Evolutionary conservation across 1,140 invertebrate species (phyloP).

Genomic region (Drosophila auraria): DNA sequence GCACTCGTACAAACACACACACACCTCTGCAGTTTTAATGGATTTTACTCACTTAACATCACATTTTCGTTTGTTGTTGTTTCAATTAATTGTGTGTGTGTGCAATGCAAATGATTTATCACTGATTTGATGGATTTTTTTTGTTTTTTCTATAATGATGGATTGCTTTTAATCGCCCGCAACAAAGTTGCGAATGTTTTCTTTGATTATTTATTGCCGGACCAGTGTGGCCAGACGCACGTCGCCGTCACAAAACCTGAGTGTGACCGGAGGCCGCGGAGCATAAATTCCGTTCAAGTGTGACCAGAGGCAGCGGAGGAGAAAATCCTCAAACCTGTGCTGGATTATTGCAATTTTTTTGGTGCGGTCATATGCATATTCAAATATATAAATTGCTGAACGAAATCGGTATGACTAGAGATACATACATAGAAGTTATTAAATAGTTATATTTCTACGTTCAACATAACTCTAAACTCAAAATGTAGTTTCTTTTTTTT

Average conservation of each 20-base stretch:
- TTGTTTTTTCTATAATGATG: conserved; percentile 21
- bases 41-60: conserved; percentile 72
- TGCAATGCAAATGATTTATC: conserved; percentile 35
- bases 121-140: conserved; percentile 19
- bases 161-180: conserved; percentile 26
- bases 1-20: conserved; percentile 13
- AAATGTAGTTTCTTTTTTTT: no score
- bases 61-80: conserved; percentile 61
- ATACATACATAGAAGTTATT: no score
- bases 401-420: no score
- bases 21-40: conserved; percentile 31
- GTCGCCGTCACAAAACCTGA: background rate
- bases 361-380: no score
- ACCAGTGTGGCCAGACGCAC: conserved; percentile 13
- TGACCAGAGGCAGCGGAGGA: no score
- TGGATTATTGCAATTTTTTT: no score
- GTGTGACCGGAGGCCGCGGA: no score
- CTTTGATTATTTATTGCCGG: conserved; percentile 37
- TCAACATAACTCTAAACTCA: no score
- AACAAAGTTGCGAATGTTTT: conserved; percentile 40
- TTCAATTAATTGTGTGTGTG: conserved; percentile 20
- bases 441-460: no score
- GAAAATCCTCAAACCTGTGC: no score
- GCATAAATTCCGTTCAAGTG: no score
- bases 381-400: no score